phyloP scores from a whole-genome alignment of 2,888 invertebrate species.

The Rotaria sp. region DNA sequence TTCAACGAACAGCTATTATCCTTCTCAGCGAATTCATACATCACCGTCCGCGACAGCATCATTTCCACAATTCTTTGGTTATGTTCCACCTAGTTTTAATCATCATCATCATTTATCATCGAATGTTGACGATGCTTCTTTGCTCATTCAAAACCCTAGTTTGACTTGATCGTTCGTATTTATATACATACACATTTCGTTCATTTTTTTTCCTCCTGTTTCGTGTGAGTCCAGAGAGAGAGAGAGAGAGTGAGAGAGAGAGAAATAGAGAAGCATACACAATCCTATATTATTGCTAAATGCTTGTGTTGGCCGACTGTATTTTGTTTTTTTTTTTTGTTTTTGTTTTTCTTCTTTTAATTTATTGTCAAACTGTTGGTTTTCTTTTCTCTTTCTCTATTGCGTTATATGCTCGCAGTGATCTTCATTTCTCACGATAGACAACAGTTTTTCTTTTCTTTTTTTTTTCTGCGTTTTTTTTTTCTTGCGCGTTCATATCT shows the following conservation, averaged over 20 bases:
- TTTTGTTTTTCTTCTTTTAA: neutral
- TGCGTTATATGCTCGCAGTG: slow-evolving; percentile 19
- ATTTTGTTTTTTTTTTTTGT: neutral
- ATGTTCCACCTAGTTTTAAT: neutral
- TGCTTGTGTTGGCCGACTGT: neutral
- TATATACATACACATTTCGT: neutral
- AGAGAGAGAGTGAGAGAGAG: neutral
- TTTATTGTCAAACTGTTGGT: slow-evolving; percentile 5
- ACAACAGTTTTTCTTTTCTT: neutral
- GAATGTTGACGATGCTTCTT: neutral
- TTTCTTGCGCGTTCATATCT: neutral
- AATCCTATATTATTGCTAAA: too few species aligned
- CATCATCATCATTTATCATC: slow-evolving; percentile 16
- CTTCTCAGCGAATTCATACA: neutral
- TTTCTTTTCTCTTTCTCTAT: neutral
- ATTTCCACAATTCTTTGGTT: neutral
- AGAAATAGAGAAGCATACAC: neutral
- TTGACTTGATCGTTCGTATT: slow-evolving; percentile 23
- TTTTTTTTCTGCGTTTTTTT: neutral
- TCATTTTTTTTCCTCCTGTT: neutral
- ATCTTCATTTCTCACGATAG: slow-evolving; percentile 10
- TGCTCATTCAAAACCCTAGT: slow-evolving; percentile 25
- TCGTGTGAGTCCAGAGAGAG: neutral
- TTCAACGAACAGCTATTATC: neutral
- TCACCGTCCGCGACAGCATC: neutral